A percentile compares a stretch with the other conserved stretches of the same genome.
phyloP scores from a whole-genome alignment of 2,113 vertebrate genomes.

The Copsychus sechellarum region DNA sequence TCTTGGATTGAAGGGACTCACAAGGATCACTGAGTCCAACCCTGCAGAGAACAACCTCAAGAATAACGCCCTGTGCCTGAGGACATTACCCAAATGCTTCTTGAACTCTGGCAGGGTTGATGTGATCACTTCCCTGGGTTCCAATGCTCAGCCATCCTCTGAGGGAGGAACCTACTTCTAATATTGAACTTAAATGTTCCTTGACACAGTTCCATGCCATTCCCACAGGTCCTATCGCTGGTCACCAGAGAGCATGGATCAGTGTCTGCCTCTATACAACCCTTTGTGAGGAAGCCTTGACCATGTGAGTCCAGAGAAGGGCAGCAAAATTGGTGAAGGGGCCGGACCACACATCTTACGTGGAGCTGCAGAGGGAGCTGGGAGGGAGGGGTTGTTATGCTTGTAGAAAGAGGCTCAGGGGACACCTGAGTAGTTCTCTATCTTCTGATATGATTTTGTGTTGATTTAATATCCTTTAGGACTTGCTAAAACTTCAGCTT shows the following conservation, averaged over 20 bases:
- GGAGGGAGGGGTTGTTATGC: fast-evolving
- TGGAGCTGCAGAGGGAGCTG: too few relatives aligned
- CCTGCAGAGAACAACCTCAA: background rate
- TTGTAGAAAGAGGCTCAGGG: background rate
- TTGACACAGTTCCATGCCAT: background rate
- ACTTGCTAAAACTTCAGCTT: background rate
- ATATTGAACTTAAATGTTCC: background rate
- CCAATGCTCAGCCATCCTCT: background rate
- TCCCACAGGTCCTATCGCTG: background rate
- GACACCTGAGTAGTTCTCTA: background rate
- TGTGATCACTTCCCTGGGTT: background rate
- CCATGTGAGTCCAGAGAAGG: background rate
- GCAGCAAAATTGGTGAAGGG: background rate
- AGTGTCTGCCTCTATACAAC: background rate
- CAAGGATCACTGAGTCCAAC: background rate
- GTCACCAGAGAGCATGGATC: background rate
- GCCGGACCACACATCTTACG: too few relatives aligned
- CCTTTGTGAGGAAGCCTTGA: fast-evolving
- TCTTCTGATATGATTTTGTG: background rate
- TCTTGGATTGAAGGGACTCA: background rate
- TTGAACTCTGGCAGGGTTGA: background rate
- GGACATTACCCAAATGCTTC: fast-evolving
- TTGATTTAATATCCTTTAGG: background rate
- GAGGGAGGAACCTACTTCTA: background rate
- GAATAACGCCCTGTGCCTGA: background rate